These are phyloP conservation scores for Drosophila prosaltans DNA, from an alignment of 1,140 invertebrate genomes.

Conservation along the genomic window DNA sequence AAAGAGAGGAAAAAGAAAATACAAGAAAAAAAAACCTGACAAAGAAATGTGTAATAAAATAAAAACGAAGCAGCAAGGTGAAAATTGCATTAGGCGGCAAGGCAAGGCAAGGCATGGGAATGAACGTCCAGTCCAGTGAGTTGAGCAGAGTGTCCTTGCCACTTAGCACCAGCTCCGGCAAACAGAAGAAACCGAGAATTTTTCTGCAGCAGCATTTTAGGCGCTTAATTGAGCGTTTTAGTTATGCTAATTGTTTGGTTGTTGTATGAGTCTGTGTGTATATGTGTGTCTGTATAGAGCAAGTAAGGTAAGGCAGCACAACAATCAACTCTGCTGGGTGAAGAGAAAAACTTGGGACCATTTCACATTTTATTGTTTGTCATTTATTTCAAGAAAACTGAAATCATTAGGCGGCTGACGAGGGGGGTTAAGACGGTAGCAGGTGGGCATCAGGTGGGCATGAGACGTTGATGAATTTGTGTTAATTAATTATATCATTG, in stretches of 20 bases:
- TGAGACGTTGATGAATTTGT: constrained; percentile 46
- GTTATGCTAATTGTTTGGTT: constrained; percentile 75
- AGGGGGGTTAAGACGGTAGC: neutral
- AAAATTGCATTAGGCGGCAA: constrained; percentile 64
- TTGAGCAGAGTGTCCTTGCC: neutral
- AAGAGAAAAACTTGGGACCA: neutral
- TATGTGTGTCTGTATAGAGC: neutral
- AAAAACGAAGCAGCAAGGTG: constrained; percentile 53
- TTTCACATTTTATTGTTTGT: constrained; percentile 58
- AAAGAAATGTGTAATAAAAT: constrained; percentile 66
- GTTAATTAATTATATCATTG: constrained; percentile 62
- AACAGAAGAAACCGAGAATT: constrained; percentile 20
- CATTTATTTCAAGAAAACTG: constrained; percentile 60
- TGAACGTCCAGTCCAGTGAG: constrained; percentile 4
- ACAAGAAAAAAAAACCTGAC: constrained; percentile 16
- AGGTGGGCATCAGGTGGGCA: constrained; percentile 19
- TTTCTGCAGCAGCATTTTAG: constrained; percentile 57
- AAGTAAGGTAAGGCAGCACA: constrained; percentile 11
- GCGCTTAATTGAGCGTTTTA: constrained; percentile 79
- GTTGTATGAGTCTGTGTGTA: neutral
- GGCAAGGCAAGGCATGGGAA: constrained; percentile 11
- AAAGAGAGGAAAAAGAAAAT: constrained; percentile 18
- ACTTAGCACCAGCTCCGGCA: neutral
- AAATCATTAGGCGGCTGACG: constrained; percentile 21
- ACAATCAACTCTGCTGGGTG: constrained; percentile 25